These are phyloP conservation scores for Amyelois transitella DNA, from an alignment of 1,140 invertebrate genomes.

Conservation along the genomic window DNA sequence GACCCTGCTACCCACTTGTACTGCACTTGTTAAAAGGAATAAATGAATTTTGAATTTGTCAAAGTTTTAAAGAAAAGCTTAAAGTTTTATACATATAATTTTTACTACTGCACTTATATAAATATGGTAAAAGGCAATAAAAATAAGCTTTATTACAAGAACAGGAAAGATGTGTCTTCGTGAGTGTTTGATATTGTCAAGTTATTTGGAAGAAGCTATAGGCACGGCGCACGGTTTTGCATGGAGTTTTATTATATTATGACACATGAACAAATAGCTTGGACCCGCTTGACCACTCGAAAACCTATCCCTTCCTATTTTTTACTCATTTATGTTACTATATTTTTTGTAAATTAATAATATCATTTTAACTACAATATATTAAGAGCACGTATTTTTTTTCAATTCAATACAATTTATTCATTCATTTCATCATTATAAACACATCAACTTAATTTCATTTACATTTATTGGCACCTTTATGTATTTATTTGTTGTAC, in stretches of 20 bases:
- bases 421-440: neutral
- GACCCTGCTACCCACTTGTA: no score
- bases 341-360: slow-evolving; percentile 8
- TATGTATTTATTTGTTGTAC: no score
- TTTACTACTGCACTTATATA: no score
- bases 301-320: slow-evolving; percentile 13
- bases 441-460: neutral
- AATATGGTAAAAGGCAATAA: no score
- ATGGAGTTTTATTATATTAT: slow-evolving; percentile 38
- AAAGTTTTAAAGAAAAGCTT: no score
- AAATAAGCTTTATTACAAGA: no score
- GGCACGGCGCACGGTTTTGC: slow-evolving; percentile 51
- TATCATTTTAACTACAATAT: neutral
- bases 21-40: no score
- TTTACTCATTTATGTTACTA: slow-evolving; percentile 16
- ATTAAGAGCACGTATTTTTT: neutral
- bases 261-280: slow-evolving; percentile 36
- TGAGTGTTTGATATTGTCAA: neutral
- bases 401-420: neutral
- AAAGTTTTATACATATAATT: no score
- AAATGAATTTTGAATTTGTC: no score
- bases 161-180: no score
- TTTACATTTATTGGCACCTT: no score
- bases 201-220: slow-evolving; percentile 4
- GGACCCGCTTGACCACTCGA: slow-evolving; percentile 35